phyloP scores from a whole-genome alignment of 1,140 invertebrate genomes.

The Neuroterus valhalla region DNA sequence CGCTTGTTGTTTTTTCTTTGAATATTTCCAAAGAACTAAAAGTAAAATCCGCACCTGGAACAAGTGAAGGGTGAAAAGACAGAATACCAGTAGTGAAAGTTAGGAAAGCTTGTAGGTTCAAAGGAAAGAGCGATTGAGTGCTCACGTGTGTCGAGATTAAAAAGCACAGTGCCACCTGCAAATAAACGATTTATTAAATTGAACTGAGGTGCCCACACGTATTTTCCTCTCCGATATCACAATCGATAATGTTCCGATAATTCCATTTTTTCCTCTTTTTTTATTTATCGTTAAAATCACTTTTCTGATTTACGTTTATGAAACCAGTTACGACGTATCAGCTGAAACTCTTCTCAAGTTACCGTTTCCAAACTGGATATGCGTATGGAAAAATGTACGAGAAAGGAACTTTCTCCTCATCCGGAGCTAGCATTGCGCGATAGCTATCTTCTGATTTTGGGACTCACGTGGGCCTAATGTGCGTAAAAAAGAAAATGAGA shows the following conservation, averaged over 20 bases:
- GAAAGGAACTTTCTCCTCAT: background rate
- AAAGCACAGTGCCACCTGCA: background rate
- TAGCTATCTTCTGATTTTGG: background rate
- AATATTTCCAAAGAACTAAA: background rate
- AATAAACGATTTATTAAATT: background rate
- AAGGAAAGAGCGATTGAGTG: constrained; percentile 42
- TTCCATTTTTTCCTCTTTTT: background rate
- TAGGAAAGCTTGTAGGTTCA: constrained; percentile 46
- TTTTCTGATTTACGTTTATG: background rate
- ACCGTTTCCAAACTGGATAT: background rate
- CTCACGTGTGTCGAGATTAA: constrained; percentile 29
- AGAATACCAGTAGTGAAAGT: constrained; percentile 44
- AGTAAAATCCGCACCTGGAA: constrained; percentile 7
- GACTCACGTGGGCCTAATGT: background rate
- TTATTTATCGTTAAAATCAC: background rate
- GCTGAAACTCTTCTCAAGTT: background rate
- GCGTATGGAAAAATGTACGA: background rate
- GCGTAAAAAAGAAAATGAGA: background rate
- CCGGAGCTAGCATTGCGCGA: background rate
- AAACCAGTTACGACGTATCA: background rate
- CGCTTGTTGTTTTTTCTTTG: no score
- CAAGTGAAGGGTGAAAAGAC: background rate
- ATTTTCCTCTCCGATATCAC: background rate
- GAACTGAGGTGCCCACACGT: background rate
- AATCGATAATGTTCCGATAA: no score